Conservation (phyloP, 92 coral and sea anemone species). For the Paragorgia papillata region DNA sequence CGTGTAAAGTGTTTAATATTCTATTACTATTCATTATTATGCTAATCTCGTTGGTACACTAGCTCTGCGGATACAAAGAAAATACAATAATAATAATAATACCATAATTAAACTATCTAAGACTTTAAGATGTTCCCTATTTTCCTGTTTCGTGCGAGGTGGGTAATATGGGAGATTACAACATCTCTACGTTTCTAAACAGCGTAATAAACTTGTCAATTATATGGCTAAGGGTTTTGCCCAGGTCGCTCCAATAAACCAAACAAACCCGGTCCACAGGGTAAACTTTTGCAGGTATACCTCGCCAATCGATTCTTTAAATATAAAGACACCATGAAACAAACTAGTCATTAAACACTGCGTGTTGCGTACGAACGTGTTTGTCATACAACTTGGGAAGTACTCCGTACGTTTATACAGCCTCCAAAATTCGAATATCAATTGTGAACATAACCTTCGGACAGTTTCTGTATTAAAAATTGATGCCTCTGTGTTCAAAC, state of each 20-base stretch:
- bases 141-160: no score
- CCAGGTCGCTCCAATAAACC: neutral
- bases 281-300: constrained; percentile 30
- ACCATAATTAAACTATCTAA: neutral
- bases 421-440: neutral
- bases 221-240: neutral
- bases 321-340: constrained; percentile 24
- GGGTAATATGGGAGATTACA: no score
- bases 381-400: no score
- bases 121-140: no score
- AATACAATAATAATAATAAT: no score
- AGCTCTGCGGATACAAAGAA: neutral
- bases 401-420: neutral
- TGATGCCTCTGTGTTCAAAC: constrained; percentile 2
- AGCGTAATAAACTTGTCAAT: neutral
- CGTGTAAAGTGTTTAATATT: constrained; percentile 35
- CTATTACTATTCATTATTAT: constrained; percentile 31
- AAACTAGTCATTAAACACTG: neutral
- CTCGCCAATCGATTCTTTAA: constrained; percentile 16
- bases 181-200: neutral
- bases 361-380: no score
- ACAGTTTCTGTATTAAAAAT: constrained; percentile 8
- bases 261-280: neutral
- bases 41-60: constrained; percentile 33
- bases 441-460: neutral